Base-by-base conservation (phyloP, 1,140 invertebrate genomes). In the Euura saliciscinereae region DNA sequence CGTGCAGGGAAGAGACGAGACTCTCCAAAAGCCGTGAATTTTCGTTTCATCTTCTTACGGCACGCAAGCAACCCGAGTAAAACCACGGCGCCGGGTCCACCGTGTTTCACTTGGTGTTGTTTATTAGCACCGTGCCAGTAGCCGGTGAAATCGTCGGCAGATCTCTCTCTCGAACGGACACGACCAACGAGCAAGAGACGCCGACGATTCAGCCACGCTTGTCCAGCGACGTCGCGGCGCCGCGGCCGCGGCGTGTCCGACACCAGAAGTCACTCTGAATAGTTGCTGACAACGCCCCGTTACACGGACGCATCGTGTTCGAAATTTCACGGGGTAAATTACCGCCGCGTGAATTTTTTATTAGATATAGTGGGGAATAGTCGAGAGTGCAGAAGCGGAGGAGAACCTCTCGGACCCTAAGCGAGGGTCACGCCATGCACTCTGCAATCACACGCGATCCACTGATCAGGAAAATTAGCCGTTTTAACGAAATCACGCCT, bases 231-330 rank as follows among this genome's bases (percentile, higher is more conserved):
- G 51, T 59, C 51, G 51, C 10, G 51, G 5, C 51, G 51, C 51
- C 51, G 51, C 51, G 8, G 8, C 51, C 6, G 10, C 4, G 3
- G 51, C 51, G 8, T 59, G 51, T 59, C 6, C 8, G 51, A 59
- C 51, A 59, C 51, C 51, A 59, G 51, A 59, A 59, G 51, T 59
- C 51, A 59, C 51, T 59, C 13, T 4, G 51, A 59, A 59, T 59
- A 59, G 51, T 59, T 59, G 51, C 51, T 59, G 51, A 59, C 51
- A 59, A 59, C 51, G 51, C 51, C 51, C 51, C 51, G 51, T 59
- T 59, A 59, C 51, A n/a, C 13, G 51, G 28, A 28, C 28, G 28
- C 28, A 28, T 28, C 28, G 28, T 28, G 51, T 3, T 59, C 8
- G 13, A 59, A 59, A 59, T 59, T 59, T 59, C 51, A 59, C 51